Evolutionary conservation across 2,797 vertebrate species (phyloP), one percentile per base, ranked within the genome.

Genomic region (Enteromius fasciolatus): DNA sequence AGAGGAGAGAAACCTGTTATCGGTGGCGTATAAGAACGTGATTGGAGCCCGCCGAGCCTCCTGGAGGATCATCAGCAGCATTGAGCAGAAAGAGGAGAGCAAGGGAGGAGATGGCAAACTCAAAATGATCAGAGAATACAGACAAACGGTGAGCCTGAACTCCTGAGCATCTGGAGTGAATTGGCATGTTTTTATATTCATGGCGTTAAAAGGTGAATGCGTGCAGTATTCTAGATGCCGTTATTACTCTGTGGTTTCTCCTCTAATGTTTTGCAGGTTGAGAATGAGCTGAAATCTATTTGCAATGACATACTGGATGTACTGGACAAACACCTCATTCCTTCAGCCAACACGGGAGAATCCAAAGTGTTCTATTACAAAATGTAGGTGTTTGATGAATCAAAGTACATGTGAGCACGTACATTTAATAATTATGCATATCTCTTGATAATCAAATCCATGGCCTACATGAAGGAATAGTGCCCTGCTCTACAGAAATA

Each of bases 291-390:
- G 93, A 98, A 98, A 91, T 95, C 95, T 86, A 99, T 99, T 93
- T 99, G 97, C 94, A 96, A 96, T 76, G 98, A 99, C 95, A 99
- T 99, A 93, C 95, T 99, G 97, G 96, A 97, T 91, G 97, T 99
- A 94, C 97, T 99, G 97, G 98, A 98, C 94, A 97, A 99, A 92
- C 96, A 99, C 94, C 97, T 99, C 94, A 98, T 99, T 95, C 94
- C 96, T 94, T 94, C 96, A 89, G 96, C 98, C 89, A 94, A 92
- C 92, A 94, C 95, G 87, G 97, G 97, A 94, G 97, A 99, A 90
- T 99, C 97, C 63, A 98, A 98, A 95, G 98, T 99, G 95, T 99
- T 99, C 96, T 99, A 98, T 95, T 98, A 99, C 95, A 98, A 99
- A 98, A 99, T 99, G 97, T 99, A 94, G 33, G 97, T 87, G 25